These are phyloP conservation scores for Choloepus hoffmanni DNA, from an alignment of 2,113 vertebrate species.

Conservation along the genomic window DNA sequence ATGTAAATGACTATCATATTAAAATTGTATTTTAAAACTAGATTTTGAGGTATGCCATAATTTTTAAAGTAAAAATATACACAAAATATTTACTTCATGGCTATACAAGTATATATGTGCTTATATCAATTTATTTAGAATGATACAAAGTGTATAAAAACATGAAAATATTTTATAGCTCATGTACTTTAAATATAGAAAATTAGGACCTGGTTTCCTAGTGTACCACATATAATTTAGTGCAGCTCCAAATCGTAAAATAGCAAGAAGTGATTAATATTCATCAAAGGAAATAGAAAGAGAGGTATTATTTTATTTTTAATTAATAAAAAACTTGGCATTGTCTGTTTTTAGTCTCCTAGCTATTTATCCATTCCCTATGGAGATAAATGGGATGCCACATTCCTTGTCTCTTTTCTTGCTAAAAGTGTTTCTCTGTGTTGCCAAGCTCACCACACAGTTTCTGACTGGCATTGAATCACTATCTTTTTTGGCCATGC, in stretches of 20 bases:
- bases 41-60: neutral
- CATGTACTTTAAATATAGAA: slow-evolving; percentile 53
- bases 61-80: neutral
- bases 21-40: slow-evolving; percentile 21
- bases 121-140: slow-evolving; percentile 8
- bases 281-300: slow-evolving; percentile 67
- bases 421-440: slow-evolving; percentile 73
- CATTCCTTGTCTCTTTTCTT: slow-evolving; percentile 75
- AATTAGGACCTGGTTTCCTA: slow-evolving; percentile 49
- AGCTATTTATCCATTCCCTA: slow-evolving; percentile 78
- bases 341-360: slow-evolving; percentile 78
- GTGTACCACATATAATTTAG: neutral
- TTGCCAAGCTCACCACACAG: slow-evolving; percentile 77
- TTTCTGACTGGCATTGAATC: slow-evolving; percentile 80
- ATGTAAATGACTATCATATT: neutral
- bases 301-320: slow-evolving; percentile 62
- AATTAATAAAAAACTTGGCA: slow-evolving; percentile 75
- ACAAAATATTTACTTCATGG: neutral
- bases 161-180: slow-evolving; percentile 35
- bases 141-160: neutral
- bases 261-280: slow-evolving; percentile 56
- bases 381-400: slow-evolving; percentile 70
- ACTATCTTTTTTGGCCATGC: slow-evolving; percentile 82
- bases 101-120: neutral
- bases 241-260: slow-evolving; percentile 71